Evolutionary conservation across 2,888 invertebrate species (phyloP).

Genomic region (Epinotia nisella): DNA sequence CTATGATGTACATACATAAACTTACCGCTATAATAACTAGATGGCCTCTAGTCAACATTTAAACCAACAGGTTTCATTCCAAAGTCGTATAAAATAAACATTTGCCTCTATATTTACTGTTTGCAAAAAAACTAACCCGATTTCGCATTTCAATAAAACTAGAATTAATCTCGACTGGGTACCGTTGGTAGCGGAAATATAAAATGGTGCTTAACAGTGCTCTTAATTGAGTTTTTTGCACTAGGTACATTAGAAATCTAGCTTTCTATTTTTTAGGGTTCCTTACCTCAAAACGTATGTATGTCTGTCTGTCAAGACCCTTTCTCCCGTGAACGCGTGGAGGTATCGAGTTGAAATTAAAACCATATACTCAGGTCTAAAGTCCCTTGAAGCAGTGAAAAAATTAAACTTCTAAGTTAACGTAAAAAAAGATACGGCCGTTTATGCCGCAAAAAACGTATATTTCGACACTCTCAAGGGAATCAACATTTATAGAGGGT

Average conservation of each 20-base stretch:
- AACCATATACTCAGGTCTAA: no score
- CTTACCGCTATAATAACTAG: constrained; percentile 3
- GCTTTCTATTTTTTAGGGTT: no score
- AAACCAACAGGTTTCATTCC: constrained; percentile 32
- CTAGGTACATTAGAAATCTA: not conserved
- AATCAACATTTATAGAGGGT: no score
- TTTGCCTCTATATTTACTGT: constrained; percentile 37
- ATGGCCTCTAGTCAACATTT: constrained; percentile 24
- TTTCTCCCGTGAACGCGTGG: no score
- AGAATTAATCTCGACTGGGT: constrained; percentile 10
- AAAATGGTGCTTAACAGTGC: constrained; percentile 1
- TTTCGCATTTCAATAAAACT: constrained; percentile 29
- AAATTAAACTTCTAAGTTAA: no score
- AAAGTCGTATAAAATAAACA: constrained; percentile 41
- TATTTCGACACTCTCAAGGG: no score
- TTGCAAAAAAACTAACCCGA: constrained; percentile 36
- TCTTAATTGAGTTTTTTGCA: not conserved
- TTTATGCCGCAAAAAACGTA: no score
- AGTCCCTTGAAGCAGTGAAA: no score
- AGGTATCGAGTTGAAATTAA: no score
- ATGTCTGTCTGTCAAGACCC: no score
- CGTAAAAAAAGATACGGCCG: no score
- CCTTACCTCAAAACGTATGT: no score
- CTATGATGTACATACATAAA: constrained; percentile 1
- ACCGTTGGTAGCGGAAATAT: constrained; percentile 18